Evolutionary conservation across 35 echinoderm and acorn worm genomes (phyloP).

Genomic region (Strongylocentrotus purpuratus): DNA sequence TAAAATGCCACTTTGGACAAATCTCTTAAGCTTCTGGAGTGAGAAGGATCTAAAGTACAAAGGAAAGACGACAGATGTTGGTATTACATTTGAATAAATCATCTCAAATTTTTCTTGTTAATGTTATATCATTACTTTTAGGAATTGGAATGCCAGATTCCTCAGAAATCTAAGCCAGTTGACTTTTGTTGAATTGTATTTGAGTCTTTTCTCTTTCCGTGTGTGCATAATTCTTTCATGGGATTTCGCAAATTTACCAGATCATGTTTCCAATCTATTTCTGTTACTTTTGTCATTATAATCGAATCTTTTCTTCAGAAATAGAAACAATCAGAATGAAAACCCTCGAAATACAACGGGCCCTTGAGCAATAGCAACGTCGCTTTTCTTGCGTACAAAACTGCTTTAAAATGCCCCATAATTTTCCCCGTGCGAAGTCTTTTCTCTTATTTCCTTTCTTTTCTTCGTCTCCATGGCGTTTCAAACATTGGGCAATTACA

Average conservation of each 20-base stretch:
- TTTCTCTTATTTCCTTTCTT: neutral
- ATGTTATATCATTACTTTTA: neutral
- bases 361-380: neutral
- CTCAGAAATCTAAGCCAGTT: neutral
- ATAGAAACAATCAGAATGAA: neutral
- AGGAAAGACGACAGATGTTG: neutral
- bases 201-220: neutral
- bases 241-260: neutral
- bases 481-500: neutral
- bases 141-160: neutral
- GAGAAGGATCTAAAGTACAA: neutral
- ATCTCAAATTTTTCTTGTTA: neutral
- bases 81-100: constrained; percentile 7
- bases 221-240: neutral
- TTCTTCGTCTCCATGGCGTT: neutral
- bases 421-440: neutral
- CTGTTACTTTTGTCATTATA: neutral
- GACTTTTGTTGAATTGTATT: constrained; percentile 13
- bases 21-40: neutral
- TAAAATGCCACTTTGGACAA: neutral
- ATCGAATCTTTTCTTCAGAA: neutral
- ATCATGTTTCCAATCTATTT: neutral
- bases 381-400: neutral
- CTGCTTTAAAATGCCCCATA: neutral
- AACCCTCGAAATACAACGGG: neutral